phyloP scores from a whole-genome alignment of 2,113 vertebrate genomes.

The Corythoichthys haematopterus region DNA sequence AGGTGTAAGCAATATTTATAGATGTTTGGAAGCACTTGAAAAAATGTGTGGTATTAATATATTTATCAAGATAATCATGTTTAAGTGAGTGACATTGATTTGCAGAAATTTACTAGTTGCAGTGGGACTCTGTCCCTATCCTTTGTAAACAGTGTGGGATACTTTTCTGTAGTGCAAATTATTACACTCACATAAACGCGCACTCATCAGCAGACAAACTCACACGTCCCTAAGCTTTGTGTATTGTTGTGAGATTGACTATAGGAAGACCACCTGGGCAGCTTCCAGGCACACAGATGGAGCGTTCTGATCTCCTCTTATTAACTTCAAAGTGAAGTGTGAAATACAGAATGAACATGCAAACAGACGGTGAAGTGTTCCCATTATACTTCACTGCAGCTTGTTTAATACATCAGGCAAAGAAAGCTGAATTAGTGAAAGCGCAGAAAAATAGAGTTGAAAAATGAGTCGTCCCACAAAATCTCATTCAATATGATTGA shows the following conservation, averaged over 20 bases:
- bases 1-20: not conserved
- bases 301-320: slow-evolving; percentile 29
- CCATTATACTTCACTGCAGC: not conserved
- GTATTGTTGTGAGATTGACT: slow-evolving; percentile 18
- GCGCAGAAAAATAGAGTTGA: slow-evolving; percentile 9
- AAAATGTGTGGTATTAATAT: not conserved
- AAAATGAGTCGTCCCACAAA: slow-evolving; percentile 17
- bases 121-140: not conserved
- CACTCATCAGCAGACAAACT: not conserved
- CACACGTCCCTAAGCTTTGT: slow-evolving; percentile 33
- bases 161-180: slow-evolving; percentile 8
- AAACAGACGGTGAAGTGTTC: slow-evolving; percentile 20
- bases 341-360: slow-evolving; percentile 34
- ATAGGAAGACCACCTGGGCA: slow-evolving; percentile 53
- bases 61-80: not conserved
- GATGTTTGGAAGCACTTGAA: not conserved
- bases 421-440: slow-evolving; percentile 17
- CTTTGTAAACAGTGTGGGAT: too few relatives aligned
- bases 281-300: slow-evolving; percentile 59
- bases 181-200: slow-evolving; percentile 17
- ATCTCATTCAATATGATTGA: slow-evolving; percentile 34
- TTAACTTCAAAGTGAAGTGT: slow-evolving; percentile 40
- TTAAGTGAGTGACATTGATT: not conserved
- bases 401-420: slow-evolving; percentile 9
- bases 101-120: not conserved